phyloP scores from a whole-genome alignment of 2,888 invertebrate species.

The Nowickia ferox region DNA sequence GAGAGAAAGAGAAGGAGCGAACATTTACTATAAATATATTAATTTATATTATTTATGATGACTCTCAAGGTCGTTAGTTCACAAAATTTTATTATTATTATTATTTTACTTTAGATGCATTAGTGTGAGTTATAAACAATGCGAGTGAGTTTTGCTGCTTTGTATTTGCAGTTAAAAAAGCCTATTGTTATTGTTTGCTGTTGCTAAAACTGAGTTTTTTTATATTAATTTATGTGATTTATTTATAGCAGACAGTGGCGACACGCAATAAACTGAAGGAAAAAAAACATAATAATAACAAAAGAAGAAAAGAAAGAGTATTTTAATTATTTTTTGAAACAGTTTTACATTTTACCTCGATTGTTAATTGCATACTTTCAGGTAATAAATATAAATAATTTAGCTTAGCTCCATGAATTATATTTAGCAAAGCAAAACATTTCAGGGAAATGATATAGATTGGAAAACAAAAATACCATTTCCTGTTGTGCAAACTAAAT shows the following conservation, averaged over 20 bases:
- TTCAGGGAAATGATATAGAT: constrained; percentile 10
- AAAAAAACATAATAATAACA: not conserved
- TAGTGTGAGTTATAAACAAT: constrained; percentile 43
- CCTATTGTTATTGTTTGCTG: constrained; percentile 28
- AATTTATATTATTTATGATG: constrained; percentile 57
- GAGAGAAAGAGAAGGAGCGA: not conserved
- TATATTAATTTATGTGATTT: constrained; percentile 60
- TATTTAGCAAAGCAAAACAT: constrained; percentile 2
- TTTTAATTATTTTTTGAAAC: constrained; percentile 5
- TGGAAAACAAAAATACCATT: constrained; percentile 52
- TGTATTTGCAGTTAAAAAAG: constrained; percentile 22
- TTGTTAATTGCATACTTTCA: constrained; percentile 51
- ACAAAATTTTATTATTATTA: too few relatives aligned
- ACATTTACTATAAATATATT: constrained; percentile 3
- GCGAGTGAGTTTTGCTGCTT: not conserved
- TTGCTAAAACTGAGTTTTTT: constrained; percentile 25
- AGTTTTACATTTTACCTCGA: not conserved
- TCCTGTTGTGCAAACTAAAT: constrained; percentile 38
- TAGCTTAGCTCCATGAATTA: constrained; percentile 2
- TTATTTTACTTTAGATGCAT: constrained; percentile 12
- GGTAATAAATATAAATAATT: constrained; percentile 58
- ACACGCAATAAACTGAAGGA: constrained; percentile 60
- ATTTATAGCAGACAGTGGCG: constrained; percentile 66
- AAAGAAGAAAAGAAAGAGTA: constrained; percentile 17
- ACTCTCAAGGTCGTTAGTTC: constrained; percentile 65